These are phyloP conservation scores for Brachionus paranguensis DNA, from an alignment of 1,140 invertebrate species.

Conservation along the genomic window DNA sequence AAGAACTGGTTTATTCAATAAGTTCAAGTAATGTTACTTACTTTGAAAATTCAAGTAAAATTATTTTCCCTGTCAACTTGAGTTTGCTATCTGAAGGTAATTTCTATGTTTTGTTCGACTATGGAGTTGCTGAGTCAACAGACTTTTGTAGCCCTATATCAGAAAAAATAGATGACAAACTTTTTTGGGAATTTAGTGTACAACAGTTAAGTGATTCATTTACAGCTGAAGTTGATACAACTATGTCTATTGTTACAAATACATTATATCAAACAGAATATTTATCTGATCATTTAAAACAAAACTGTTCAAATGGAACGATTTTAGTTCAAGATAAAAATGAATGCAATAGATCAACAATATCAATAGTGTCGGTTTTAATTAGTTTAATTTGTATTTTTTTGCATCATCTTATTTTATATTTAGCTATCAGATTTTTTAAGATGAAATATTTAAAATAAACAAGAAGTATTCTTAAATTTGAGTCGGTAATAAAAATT, in stretches of 20 bases:
- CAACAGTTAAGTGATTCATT: too few species aligned
- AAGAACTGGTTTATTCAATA: background rate
- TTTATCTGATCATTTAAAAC: background rate
- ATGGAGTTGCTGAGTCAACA: background rate
- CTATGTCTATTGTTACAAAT: background rate
- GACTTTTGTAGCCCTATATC: constrained; percentile 11
- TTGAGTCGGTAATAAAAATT: too few species aligned
- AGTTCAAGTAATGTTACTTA: constrained; percentile 4
- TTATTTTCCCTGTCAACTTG: background rate
- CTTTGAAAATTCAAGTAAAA: background rate
- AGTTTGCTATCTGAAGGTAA: background rate
- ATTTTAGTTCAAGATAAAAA: background rate
- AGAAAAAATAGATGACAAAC: background rate
- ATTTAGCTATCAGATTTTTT: background rate
- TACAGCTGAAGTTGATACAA: background rate
- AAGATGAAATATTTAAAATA: background rate
- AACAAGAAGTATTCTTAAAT: too few species aligned
- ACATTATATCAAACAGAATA: background rate
- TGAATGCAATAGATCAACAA: background rate
- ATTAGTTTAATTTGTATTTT: background rate
- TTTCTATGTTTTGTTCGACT: constrained; percentile 24
- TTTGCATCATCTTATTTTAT: background rate
- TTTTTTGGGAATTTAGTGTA: constrained; percentile 3
- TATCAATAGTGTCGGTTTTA: background rate
- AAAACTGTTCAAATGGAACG: background rate